A percentile compares a stretch with the other conserved stretches of the same genome.
These are phyloP conservation scores for Sylvilagus floridanus DNA, from an alignment of 2,797 vertebrate species.

Conservation along the genomic window DNA sequence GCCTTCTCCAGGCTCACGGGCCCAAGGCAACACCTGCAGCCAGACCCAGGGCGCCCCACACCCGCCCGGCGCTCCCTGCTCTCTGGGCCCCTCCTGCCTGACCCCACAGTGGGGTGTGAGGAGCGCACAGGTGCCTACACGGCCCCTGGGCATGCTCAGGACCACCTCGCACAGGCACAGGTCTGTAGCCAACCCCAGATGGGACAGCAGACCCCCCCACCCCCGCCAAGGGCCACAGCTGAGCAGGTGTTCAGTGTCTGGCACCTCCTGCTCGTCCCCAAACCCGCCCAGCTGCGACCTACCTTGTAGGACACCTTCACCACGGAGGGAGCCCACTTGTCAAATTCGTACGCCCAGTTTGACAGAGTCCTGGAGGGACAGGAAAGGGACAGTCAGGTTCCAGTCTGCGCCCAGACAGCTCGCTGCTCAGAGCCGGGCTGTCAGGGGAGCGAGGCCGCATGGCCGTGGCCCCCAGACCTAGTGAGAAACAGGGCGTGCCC, in stretches of 20 bases:
- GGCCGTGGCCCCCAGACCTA: background rate
- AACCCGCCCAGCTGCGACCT: slow-evolving; percentile 15
- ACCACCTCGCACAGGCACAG: no score
- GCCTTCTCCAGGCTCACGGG: background rate
- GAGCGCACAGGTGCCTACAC: no score
- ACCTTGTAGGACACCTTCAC: slow-evolving; percentile 99
- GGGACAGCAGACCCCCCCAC: no score
- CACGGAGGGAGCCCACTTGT: slow-evolving; percentile 98
- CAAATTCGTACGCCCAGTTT: slow-evolving; percentile 99
- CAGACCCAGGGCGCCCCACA: background rate
- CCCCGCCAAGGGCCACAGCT: no score
- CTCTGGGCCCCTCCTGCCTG: background rate
- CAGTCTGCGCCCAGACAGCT: rapidly evolving
- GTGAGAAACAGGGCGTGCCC: rapidly evolving
- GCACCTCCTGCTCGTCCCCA: no score
- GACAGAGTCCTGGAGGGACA: slow-evolving; percentile 92
- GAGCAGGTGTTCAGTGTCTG: no score
- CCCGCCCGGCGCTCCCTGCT: no score
- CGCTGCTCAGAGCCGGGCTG: background rate
- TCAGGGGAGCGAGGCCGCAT: background rate
- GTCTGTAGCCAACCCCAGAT: no score
- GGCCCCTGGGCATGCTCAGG: no score
- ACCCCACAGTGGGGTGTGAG: no score
- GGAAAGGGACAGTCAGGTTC: background rate
- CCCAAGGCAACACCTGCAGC: background rate